These are phyloP conservation scores for Torymus tubicola DNA, from an alignment of 2,888 invertebrate species.

Conservation along the genomic window DNA sequence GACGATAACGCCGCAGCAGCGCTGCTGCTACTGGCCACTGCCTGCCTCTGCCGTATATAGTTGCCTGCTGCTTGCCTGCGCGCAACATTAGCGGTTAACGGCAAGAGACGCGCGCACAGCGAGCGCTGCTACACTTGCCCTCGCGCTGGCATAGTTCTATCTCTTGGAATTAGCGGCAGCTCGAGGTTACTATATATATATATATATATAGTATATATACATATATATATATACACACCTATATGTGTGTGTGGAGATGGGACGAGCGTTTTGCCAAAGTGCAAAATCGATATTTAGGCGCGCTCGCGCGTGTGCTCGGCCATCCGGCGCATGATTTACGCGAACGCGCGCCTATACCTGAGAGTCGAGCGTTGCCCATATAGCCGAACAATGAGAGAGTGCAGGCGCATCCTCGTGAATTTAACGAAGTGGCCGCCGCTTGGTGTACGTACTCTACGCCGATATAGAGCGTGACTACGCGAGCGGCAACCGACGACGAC, in stretches of 20 bases:
- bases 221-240: too few species aligned
- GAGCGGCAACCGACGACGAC: too few species aligned
- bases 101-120: background rate
- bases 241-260: too few species aligned
- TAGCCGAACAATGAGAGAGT: constrained; percentile 41
- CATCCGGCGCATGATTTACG: constrained; percentile 43
- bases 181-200: background rate
- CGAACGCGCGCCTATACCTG: background rate
- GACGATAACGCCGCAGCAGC: constrained; percentile 35
- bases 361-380: background rate
- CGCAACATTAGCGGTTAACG: constrained; percentile 52
- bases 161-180: constrained; percentile 64
- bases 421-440: constrained; percentile 32
- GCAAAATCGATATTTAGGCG: constrained; percentile 63
- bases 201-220: too few species aligned
- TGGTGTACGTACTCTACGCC: background rate
- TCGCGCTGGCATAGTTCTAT: constrained; percentile 56
- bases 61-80: too few species aligned
- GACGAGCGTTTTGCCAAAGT: constrained; percentile 64
- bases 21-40: too few species aligned
- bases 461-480: too few species aligned
- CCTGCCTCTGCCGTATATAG: too few species aligned
- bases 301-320: background rate
- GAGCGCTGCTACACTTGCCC: too few species aligned
- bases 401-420: constrained; percentile 29